Percentiles rank a stretch among this genome's conserved stretches.
Conservation (phyloP, 2,113 vertebrate genomes). For the Hystrix brachyura region DNA sequence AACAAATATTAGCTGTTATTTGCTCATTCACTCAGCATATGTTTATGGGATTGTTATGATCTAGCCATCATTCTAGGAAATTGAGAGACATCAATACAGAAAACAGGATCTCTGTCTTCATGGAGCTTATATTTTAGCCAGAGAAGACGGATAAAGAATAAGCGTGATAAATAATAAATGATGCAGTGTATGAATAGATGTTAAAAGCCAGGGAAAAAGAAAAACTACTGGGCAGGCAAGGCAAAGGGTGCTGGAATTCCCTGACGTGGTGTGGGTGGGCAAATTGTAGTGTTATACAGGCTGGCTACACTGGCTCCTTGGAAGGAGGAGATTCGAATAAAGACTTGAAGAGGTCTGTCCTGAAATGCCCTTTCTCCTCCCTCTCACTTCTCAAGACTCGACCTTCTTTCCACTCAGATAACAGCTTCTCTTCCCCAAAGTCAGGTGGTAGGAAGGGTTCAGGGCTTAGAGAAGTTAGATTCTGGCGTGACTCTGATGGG, state of each 20-base stretch:
- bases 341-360: background rate
- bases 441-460: background rate
- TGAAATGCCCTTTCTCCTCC: background rate
- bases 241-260: background rate
- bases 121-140: background rate
- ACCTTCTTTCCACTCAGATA: too few species aligned
- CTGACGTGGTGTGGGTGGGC: background rate
- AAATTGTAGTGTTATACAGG: background rate
- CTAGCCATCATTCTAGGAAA: background rate
- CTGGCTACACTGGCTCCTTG: background rate
- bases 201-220: background rate
- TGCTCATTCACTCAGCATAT: background rate
- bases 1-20: background rate
- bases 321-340: background rate
- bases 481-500: background rate
- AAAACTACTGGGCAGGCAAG: background rate
- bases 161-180: background rate
- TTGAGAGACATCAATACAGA: background rate
- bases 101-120: background rate
- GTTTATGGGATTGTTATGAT: background rate
- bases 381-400: background rate
- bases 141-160: background rate
- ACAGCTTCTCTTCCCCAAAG: background rate
- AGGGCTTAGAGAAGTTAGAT: background rate
- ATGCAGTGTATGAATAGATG: background rate